Evolutionary conservation across 2,113 vertebrate genomes (phyloP).

Genomic region (Rhegmatorhina hoffmannsi): DNA sequence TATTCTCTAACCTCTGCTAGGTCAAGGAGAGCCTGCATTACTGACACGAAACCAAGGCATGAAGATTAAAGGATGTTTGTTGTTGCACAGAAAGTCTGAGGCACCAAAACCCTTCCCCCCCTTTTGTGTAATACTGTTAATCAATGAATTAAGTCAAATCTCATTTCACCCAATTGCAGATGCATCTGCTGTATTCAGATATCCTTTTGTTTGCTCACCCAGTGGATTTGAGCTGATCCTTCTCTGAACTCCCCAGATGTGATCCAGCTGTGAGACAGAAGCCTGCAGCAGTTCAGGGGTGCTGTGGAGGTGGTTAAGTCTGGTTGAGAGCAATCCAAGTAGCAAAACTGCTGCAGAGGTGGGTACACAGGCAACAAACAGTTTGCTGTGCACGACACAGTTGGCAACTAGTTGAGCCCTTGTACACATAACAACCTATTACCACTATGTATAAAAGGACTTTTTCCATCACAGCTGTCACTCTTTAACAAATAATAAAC

Average conservation of each 20-base stretch:
- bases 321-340: accelerated
- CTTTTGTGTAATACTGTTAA: not conserved
- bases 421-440: not conserved
- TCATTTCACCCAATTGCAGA: not conserved
- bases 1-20: not conserved
- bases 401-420: not conserved
- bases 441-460: not conserved
- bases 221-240: not conserved
- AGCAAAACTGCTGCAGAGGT: not conserved
- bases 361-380: not conserved
- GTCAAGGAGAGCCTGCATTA: not conserved
- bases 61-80: not conserved
- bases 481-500: not conserved
- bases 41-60: not conserved
- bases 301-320: not conserved
- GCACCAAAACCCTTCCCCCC: not conserved
- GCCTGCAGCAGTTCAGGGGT: not conserved
- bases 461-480: not conserved
- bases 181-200: accelerated
- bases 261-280: not conserved
- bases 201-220: not conserved
- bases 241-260: not conserved
- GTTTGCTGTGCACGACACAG: not conserved
- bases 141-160: not conserved
- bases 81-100: not conserved